These are phyloP conservation scores for Mobula hypostoma DNA, from an alignment of 2,113 vertebrate species.

Conservation along the genomic window DNA sequence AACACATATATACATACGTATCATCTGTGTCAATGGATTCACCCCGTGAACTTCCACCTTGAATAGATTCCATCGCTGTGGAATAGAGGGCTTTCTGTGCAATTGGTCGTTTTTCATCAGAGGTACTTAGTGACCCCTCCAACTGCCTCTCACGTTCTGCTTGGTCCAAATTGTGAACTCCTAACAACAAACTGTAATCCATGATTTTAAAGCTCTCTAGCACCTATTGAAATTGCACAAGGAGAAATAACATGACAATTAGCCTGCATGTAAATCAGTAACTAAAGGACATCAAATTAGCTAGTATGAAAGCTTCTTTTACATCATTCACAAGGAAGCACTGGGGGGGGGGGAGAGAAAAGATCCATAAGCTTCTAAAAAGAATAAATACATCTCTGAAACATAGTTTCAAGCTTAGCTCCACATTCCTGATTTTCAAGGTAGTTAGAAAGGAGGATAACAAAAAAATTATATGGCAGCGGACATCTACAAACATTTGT, in stretches of 20 bases:
- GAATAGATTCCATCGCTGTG: constrained; percentile 98
- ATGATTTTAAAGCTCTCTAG: constrained; percentile 99
- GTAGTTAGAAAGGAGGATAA: too few species aligned
- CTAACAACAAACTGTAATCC: constrained; percentile 96
- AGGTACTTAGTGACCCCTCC: constrained; percentile 71
- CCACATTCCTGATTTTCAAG: too few species aligned
- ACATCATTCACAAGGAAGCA: background rate
- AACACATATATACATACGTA: constrained; percentile 68
- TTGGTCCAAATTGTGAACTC: constrained; percentile 94
- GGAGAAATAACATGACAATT: background rate
- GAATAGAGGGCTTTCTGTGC: constrained; percentile 96
- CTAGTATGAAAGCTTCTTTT: background rate
- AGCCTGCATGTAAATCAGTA: background rate
- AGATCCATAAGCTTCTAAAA: background rate
- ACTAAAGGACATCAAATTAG: background rate
- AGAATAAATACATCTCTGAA: background rate
- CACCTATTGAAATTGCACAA: constrained; percentile 61
- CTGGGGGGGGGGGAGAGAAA: background rate
- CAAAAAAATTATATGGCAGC: too few species aligned
- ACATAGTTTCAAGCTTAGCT: background rate
- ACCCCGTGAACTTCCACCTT: constrained; percentile 83
- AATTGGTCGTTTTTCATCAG: constrained; percentile 82
- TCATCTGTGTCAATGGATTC: constrained; percentile 87
- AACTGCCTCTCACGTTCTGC: constrained; percentile 78
- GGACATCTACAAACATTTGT: too few species aligned